Percentiles rank a stretch among this genome's conserved stretches.
Conservation (phyloP, 2,797 vertebrate species). For the Anisognathus igniventris region DNA sequence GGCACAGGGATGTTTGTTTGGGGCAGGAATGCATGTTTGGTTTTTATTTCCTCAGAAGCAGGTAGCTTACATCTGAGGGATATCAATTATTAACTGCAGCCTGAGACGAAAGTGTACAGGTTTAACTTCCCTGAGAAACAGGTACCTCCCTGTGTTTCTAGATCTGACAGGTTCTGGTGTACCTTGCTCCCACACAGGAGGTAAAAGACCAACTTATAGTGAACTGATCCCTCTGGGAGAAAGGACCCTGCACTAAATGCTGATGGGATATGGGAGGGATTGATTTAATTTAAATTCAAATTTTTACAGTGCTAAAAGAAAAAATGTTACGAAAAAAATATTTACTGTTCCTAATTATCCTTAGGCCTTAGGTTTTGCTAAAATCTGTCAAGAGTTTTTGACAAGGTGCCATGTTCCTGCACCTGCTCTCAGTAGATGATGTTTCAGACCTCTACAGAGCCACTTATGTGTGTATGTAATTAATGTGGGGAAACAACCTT, state of each 20-base stretch:
- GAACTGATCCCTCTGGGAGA: background rate
- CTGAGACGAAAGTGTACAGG: background rate
- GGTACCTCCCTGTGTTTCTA: background rate
- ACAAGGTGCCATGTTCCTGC: background rate
- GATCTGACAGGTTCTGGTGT: background rate
- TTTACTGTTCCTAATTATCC: background rate
- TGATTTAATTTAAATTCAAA: background rate
- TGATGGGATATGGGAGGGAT: background rate
- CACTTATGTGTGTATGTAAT: accelerated
- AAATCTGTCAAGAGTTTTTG: background rate
- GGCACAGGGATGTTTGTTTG: background rate
- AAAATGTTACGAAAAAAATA: background rate
- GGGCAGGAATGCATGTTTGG: background rate
- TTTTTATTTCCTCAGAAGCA: constrained; percentile 16
- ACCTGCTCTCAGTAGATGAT: background rate
- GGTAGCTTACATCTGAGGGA: background rate
- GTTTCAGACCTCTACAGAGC: background rate
- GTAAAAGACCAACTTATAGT: background rate
- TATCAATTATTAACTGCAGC: constrained; percentile 40
- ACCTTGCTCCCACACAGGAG: background rate
- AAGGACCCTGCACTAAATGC: background rate
- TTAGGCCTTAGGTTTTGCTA: background rate
- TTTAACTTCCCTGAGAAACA: background rate
- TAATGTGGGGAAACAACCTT: background rate
- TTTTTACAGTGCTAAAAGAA: background rate